Evolutionary conservation across 2,113 vertebrate species (phyloP), one percentile per base, ranked within the genome.

Genomic region (Zapus hudsonius): DNA sequence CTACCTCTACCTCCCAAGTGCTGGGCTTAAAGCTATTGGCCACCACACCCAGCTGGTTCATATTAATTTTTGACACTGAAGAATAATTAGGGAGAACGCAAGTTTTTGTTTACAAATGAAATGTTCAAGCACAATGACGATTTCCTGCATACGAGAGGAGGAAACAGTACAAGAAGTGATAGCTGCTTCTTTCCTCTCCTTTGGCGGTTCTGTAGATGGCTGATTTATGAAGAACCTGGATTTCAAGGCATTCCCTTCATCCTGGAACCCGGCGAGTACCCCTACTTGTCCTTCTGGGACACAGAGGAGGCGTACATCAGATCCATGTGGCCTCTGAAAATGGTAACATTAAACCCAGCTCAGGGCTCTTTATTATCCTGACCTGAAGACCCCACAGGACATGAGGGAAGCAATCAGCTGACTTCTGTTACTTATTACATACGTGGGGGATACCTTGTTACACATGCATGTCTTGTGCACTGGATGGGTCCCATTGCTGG

Each of bases 141-240:
- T 72, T 40, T 44, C n/a, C 87, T 31, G 20, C 9, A 38, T 70
- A 27, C n/a, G 72, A 44, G 19, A 36, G 57, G 70, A 47, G 7
- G 64, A 13, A 78, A 64, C 55, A 44, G 29, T 55, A 19, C 86
- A 42, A 36, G 40, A 83, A 67, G 44, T 83, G 63, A 67, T 11
- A 5, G 29, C 61, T 79, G 11, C 81, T 74, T 90, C 85, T 80
- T 42, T 42, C 29, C 55, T 93, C 72, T n/a, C n/a, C 69, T 7
- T 23, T 42, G 52, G 20, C 86, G 42, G 2, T 33, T 74, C 5
- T 96, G 80, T 85, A 99, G 99, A 81, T 99, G 99, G 99, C 95
- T 99, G 74, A 97, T 99, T 87, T 99, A 99, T 95, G 98, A 98
- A 97, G 98, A 99, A 75, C 98, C 99, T 81, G 99, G 98, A 61